Percentiles rank a stretch among this genome's conserved stretches.
These are phyloP conservation scores for Euleptes europaea DNA, from an alignment of 2,113 vertebrate genomes.

Conservation along the genomic window DNA sequence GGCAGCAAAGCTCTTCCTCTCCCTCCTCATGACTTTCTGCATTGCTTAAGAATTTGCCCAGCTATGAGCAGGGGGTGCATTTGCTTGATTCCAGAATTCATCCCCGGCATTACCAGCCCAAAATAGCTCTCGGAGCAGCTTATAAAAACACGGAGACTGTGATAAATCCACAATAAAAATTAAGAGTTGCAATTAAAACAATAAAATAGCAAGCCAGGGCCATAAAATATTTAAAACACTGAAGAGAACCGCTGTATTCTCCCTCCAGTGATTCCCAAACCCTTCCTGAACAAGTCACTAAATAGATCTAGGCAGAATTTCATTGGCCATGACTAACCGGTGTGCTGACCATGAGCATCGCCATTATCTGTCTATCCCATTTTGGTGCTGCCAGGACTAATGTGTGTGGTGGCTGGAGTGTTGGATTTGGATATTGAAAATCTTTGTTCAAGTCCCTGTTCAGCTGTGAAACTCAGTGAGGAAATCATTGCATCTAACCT, in stretches of 20 bases:
- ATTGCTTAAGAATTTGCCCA: background rate
- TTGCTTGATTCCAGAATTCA: background rate
- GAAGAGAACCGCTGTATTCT: background rate
- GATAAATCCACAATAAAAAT: constrained; percentile 1
- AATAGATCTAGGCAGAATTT: background rate
- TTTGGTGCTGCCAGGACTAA: too few relatives aligned
- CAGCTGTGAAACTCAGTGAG: background rate
- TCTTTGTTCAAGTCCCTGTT: background rate
- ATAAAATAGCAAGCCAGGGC: background rate
- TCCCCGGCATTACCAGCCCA: background rate
- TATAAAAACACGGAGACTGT: background rate
- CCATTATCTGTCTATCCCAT: background rate
- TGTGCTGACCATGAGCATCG: too few relatives aligned
- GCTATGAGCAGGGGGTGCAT: background rate
- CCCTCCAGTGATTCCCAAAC: background rate
- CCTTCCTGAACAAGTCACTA: background rate
- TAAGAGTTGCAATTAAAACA: background rate
- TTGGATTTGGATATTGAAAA: background rate
- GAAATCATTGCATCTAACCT: background rate
- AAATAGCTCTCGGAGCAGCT: background rate
- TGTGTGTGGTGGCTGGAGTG: background rate
- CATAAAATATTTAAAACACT: background rate
- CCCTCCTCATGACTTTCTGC: background rate
- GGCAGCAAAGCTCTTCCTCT: background rate
- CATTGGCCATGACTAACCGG: background rate